Evolutionary conservation across 2,797 vertebrate genomes (phyloP), one percentile per base, ranked within the genome.

Genomic region (Bradypodion pumilum): DNA sequence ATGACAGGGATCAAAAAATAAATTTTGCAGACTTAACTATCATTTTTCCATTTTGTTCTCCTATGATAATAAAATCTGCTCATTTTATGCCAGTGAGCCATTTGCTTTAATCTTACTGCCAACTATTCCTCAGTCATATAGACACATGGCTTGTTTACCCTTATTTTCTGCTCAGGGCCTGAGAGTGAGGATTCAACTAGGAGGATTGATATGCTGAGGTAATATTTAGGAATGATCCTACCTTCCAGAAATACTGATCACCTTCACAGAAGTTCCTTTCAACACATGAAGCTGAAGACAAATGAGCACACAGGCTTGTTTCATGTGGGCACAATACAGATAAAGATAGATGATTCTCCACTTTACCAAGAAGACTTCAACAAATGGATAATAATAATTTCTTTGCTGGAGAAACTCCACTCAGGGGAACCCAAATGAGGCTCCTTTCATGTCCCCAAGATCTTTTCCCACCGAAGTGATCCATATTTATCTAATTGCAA

Each of bases 321-420:
- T 2, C 0, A 7, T 29, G 27, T 72, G n/a, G 6, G 44, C 76
- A 52, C 27, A 15, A 68, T 1, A 78, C 1, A 0, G 52, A 56
- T 44, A 10, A 85, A 27, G 9, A 81, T 27, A 60, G 15, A 62
- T 72, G 1, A 72, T 83, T 29, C 59, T 19, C 76, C 35, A 70
- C 5, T 72, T 60, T 59, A 89, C 35, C 29, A 86, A 66, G 40
- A 86, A 74, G 2, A 44, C n/a, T 78, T 82, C 52, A 79, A 12
- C 44, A 81, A 59, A 44, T 1, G 7, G 49, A 87, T 80, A 29
- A 32, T 63, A n/a, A n/a, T n/a, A n/a, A n/a, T n/a, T n/a, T n/a
- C n/a, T n/a, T n/a, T n/a, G n/a, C n/a, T n/a, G n/a, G n/a, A n/a
- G n/a, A n/a, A n/a, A n/a, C n/a, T n/a, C n/a, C n/a, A n/a, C n/a